Base-by-base conservation (phyloP, 1,140 invertebrate genomes). In the Pantala flavescens region DNA sequence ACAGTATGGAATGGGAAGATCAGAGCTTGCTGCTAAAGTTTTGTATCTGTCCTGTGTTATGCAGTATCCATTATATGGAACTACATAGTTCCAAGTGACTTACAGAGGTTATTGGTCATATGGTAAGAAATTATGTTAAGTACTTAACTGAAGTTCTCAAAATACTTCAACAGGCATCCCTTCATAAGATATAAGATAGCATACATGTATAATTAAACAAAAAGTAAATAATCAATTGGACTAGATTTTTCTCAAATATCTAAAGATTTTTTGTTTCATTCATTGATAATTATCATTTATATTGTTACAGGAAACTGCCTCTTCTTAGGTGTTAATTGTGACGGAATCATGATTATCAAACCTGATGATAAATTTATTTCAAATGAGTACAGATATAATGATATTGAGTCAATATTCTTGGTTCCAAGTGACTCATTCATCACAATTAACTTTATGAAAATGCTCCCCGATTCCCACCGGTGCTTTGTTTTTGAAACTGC, bases 41-140 rank as follows among this genome's bases (percentile, higher is more conserved):
- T 87, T 97, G 78, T 98, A 98, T 82, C 83, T 98, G 71, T 96
- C 95, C 0, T 97, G 95, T 80, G 96, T 98, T 0, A 98, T 97
- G 93, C 96, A 98, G 83, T 98, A 97, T 82, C 94, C 96, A 0
- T 85, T 98, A 0, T 98, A 98, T 80, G 96, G 96, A 1, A 96
- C 94, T 72, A 96, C 95, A 0, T 90, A 97, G 84, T 98, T 94
- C 82, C 90, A 90, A 43, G 96, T 97, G 36, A 92, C 91, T 0
- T 97, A 97, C 81, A 89, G 94, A 77, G 94, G 94, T 2, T 93
- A 94, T 80, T 95, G 95, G 93, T 93, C 92, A 10, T 96, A 96
- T 80, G 94, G 91, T 78, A 85, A 84, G 73, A 77, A 73, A 72
- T n/a, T 7, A 23, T 63, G 3, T 63, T 14, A 63, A 36, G 28